These are phyloP conservation scores for Heloderma charlesbogerti DNA, from an alignment of 2,113 vertebrate genomes.

Conservation along the genomic window DNA sequence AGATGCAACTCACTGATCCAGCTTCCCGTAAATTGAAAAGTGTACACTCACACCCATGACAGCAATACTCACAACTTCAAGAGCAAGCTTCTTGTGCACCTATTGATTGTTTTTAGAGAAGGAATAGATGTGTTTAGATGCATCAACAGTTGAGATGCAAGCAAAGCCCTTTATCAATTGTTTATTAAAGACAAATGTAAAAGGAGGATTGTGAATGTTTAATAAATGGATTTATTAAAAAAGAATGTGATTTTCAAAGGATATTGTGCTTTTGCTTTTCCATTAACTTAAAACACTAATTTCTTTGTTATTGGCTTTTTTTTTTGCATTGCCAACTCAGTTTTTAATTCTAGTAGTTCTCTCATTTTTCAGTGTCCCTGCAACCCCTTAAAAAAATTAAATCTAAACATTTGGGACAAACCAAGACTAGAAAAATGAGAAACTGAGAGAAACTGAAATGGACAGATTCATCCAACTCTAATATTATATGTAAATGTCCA, in stretches of 20 bases:
- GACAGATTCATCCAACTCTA: too few relatives aligned
- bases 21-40: neutral
- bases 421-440: too few relatives aligned
- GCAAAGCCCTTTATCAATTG: neutral
- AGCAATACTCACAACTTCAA: neutral
- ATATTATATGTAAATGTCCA: too few relatives aligned
- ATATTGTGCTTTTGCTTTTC: neutral
- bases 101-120: neutral
- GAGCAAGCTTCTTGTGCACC: neutral
- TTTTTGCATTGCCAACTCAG: too few relatives aligned
- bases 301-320: neutral
- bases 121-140: neutral
- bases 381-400: too few relatives aligned
- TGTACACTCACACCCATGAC: too few relatives aligned
- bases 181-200: neutral
- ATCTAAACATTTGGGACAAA: too few relatives aligned
- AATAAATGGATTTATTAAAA: neutral
- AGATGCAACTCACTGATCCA: constrained; percentile 5
- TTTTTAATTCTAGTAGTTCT: too few relatives aligned
- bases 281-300: neutral
- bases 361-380: too few relatives aligned
- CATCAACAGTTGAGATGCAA: neutral
- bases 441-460: too few relatives aligned
- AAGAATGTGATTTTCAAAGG: neutral
- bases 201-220: too few relatives aligned